Conservation (phyloP, 2,113 vertebrate genomes). For the Datnioides undecimradiatus region DNA sequence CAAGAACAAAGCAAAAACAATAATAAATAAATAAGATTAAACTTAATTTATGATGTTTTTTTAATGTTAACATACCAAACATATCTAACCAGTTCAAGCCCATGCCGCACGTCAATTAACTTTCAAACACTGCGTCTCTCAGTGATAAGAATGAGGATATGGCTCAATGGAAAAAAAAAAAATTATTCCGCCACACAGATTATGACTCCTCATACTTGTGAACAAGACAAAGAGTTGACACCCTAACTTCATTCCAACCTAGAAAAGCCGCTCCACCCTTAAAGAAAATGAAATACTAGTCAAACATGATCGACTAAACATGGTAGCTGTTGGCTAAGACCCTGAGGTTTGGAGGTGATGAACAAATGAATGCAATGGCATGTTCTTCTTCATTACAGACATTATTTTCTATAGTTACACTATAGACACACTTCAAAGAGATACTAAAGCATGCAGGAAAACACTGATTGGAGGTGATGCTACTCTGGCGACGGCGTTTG, state of each 20-base stretch:
- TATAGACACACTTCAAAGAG: no score
- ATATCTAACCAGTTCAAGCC: not conserved
- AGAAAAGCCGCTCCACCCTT: constrained; percentile 52
- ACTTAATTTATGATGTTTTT: no score
- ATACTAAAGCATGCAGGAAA: not conserved
- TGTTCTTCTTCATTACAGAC: not conserved
- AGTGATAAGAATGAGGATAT: constrained; percentile 14
- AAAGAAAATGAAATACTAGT: constrained; percentile 21
- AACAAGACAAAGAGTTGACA: constrained; percentile 14
- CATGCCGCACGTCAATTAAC: not conserved
- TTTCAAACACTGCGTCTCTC: not conserved
- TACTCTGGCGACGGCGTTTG: not conserved
- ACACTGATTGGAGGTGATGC: not conserved
- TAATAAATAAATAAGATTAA: no score
- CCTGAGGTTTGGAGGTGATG: not conserved
- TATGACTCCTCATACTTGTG: not conserved
- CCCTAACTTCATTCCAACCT: constrained; percentile 59
- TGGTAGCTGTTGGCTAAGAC: not conserved
- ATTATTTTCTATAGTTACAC: no score
- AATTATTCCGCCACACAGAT: not conserved
- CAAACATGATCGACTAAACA: constrained; percentile 27
- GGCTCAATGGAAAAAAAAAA: not conserved
- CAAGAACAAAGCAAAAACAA: no score
- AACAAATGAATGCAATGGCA: not conserved
- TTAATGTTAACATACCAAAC: not conserved